Evolutionary conservation across 2,888 invertebrate species (phyloP), one percentile per base, ranked within the genome.

Genomic region (Pristionchus entomophagus): DNA sequence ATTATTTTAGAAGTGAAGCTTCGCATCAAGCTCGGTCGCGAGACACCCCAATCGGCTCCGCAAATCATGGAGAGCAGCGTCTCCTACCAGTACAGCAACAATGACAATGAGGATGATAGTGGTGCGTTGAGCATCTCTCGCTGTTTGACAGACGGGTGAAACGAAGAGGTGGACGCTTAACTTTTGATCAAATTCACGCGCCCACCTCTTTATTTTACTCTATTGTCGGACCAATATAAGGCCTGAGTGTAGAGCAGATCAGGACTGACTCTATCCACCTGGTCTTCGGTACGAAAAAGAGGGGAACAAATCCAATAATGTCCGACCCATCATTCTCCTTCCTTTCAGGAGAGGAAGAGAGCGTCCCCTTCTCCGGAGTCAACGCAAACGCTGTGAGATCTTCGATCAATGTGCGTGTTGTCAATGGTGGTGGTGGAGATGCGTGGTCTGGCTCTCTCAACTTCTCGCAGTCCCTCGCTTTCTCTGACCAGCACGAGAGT

Each of bases 1-100:
- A n/a, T n/a, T 29, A 22, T 69, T 80, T 5, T 53, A 80, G 80
- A 80, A 38, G 82, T 82, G n/a, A 82, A 82, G 38, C 53, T 82
- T 26, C 82, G 82, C 41, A 82, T 82, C 45, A 53, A 38, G 29
- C 26, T 82, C 82, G 82, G 82, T n/a, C n/a, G 26, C 8, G 59
- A 14, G 8, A 73, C 45, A 8, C 73, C 73, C 41, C n/a, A 10
- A 3, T 41, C 73, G 3, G 73, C n/a, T 4, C 38, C 73, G 4
- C 73, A 73, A 22, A 73, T 73, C 41, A 65, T 65, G 38, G 22
- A 35, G 41, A 38, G 69, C 22, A 38, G 38, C 38, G 38, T 38
- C 38, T 19, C 41, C 10, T 26, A n/a, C 45, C n/a, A 22, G n/a
- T 45, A 12, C 41, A 12, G 14, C 22, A 41, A 45, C 73, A 65